Base-by-base conservation (phyloP, 2,113 vertebrate genomes). In the Pterocles gutturalis region DNA sequence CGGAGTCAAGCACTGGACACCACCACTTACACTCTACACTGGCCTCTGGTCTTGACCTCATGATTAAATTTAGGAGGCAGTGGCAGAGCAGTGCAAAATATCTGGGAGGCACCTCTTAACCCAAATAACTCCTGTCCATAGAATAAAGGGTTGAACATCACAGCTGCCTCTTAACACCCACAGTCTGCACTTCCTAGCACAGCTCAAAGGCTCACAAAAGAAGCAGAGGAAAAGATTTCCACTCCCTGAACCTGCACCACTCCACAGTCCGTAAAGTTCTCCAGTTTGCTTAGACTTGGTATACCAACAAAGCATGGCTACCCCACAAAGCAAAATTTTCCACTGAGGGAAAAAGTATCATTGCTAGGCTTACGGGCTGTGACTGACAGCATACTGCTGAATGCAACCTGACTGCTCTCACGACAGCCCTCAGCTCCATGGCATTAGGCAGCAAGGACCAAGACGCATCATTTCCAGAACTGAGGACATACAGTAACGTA, bases 161-260 rank as follows among this genome's bases (percentile, higher is more conserved):
- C 49, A 87, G 33, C 28, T 36, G 33, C 45, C 25, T 84, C 49
- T 65, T 24, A 72, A 45, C 20, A 71, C 14, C 22, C 41, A 31
- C 34, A 49, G 61, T 61, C 61, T 65, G 49, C 10, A 5, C 57
- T 51, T 73, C 22, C 61, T 13, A 45, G 41, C 38, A 77, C 43
- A 65, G 66, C 62, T 57, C 14, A 57, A 65, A 85, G 57, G 10
- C 24, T 80, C 41, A 79, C 31, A 77, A 62, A 65, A 72, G 57
- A 57, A 76, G 65, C 0, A 1, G 8, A 58, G 12, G 38, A 41
- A 69, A 90, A 57, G 0, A 70, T 1, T 58, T 26, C 34, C 9
- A 45, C 81, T 75, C 34, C 45, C 45, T 76, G 55, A 71, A 33
- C 20, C 43, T 64, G 17, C 28, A 90, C 19, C 11, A 33, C 73